phyloP scores from a whole-genome alignment of 2,113 vertebrate genomes.

The Cynocephalus volans region DNA sequence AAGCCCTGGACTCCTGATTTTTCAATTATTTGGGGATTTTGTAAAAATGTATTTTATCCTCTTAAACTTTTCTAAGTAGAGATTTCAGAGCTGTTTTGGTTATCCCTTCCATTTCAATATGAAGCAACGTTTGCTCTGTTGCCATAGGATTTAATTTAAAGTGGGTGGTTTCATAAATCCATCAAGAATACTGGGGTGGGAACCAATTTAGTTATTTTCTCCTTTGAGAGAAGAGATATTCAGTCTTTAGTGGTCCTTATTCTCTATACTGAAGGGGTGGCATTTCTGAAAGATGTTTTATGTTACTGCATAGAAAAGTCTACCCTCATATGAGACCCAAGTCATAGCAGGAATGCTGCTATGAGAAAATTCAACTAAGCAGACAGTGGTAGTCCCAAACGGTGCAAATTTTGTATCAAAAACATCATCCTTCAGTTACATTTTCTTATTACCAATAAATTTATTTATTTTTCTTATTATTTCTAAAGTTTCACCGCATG shows the following conservation, averaged over 20 bases:
- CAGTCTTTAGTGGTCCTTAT: not conserved
- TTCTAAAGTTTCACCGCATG: not conserved
- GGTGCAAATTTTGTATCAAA: not conserved
- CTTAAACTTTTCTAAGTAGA: not conserved
- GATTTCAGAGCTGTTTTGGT: not conserved
- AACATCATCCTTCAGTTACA: not conserved
- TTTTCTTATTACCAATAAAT: not conserved
- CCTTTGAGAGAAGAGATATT: not conserved
- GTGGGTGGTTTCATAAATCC: not conserved
- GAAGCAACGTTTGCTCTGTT: not conserved
- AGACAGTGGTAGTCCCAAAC: too few relatives aligned
- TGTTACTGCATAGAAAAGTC: not conserved
- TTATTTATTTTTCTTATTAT: not conserved
- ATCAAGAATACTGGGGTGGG: not conserved
- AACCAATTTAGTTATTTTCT: not conserved
- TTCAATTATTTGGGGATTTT: not conserved
- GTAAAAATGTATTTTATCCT: not conserved
- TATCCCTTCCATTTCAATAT: not conserved
- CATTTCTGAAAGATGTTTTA: not conserved
- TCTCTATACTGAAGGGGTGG: not conserved
- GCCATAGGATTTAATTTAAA: not conserved
- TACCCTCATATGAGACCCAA: not conserved
- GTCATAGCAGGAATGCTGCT: not conserved
- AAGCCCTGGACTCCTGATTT: not conserved
- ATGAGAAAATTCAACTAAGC: rapidly evolving